These are phyloP conservation scores for Conomelus anceps DNA, from an alignment of 2,888 invertebrate species.

Conservation along the genomic window DNA sequence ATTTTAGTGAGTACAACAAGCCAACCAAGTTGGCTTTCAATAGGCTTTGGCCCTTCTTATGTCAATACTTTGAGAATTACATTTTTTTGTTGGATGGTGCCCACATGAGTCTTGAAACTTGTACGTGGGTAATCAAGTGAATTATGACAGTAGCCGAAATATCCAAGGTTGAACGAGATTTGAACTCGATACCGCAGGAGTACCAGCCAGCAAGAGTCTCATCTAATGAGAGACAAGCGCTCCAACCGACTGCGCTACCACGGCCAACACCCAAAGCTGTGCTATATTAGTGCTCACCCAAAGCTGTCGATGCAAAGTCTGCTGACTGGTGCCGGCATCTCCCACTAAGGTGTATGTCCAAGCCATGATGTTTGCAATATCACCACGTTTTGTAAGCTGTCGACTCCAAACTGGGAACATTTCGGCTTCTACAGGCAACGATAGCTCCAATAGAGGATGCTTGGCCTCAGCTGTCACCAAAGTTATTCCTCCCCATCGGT, in stretches of 20 bases:
- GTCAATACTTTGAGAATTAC: no score
- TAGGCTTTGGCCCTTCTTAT: no score
- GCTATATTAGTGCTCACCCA: constrained; percentile 34
- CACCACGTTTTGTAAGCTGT: constrained; percentile 70
- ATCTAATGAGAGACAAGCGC: no score
- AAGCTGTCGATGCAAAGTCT: constrained; percentile 54
- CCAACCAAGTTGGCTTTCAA: no score
- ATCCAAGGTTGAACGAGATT: no score
- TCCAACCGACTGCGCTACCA: no score
- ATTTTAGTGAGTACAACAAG: no score
- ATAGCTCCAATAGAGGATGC: constrained; percentile 75
- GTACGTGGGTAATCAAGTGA: no score
- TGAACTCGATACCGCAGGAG: no score
- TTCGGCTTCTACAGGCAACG: constrained; percentile 80
- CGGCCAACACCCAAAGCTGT: not conserved
- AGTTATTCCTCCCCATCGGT: constrained; percentile 69
- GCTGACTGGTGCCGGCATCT: constrained; percentile 71
- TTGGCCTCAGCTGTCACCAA: constrained; percentile 62
- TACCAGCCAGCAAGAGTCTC: no score
- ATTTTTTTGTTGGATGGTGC: no score
- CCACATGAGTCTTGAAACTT: no score
- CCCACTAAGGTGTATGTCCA: constrained; percentile 76
- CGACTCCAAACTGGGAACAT: constrained; percentile 87
- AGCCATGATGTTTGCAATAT: constrained; percentile 70
- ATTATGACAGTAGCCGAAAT: not conserved